Evolutionary conservation across 2,797 vertebrate genomes (phyloP), one percentile per base, ranked within the genome.

Genomic region (Carapus acus): DNA sequence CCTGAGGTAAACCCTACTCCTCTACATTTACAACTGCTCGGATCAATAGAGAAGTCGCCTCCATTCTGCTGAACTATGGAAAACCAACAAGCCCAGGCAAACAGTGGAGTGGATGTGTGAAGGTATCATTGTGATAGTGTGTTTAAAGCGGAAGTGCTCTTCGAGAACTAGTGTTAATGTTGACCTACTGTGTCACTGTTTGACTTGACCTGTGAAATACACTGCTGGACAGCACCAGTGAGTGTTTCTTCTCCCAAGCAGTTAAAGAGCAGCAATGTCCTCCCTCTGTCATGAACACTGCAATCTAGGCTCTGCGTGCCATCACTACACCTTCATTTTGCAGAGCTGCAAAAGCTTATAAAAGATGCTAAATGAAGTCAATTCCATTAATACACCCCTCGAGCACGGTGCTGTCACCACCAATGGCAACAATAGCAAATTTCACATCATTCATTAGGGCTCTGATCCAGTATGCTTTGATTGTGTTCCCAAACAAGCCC

Each of bases 11-110:
- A 68, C 53, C 34, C 68, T 18, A 58, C 70, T 65, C 59, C 33
- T 67, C 74, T 61, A 60, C 69, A 55, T 65, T 69, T 67, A 69
- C 68, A 66, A 34, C 45, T 22, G 61, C 69, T 65, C 11, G 52
- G 71, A 88, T 89, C 87, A 80, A 88, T 88, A 65, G 40, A 18
- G 36, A 62, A 68, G 81, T 80, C 76, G 82, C 81, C 83, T 51
- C 48, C 42, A 4, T 80, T 88, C 83, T 88, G 86, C 86, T 87
- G 86, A 87, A 74, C 58, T 62, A 66, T 47, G 52, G 53, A 63
- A 80, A 81, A 69, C 23, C 55, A 69, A 38, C 49, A 33, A 59
- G 72, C 47, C 20, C 31, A 43, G 41, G 66, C 71, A 67, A 73
- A 76, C 58, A 57, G 52, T 67, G 56, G 51, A 60, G 65, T n/a